Percentiles rank a stretch among this genome's conserved stretches.
phyloP scores from a whole-genome alignment of 2,113 vertebrate species.

The Platysteira castanea region DNA sequence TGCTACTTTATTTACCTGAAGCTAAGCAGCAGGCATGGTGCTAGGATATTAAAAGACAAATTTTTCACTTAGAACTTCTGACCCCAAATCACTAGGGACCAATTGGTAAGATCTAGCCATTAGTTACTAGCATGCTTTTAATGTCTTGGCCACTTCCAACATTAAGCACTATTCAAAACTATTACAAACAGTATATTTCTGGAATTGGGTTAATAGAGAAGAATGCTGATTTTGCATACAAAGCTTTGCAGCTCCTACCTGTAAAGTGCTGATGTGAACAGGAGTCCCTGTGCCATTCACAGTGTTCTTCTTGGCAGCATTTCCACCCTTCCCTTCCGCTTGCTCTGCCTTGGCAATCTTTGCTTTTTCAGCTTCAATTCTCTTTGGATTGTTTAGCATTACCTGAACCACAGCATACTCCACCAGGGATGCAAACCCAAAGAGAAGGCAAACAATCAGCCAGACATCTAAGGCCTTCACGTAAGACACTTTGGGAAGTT shows the following conservation, averaged over 20 bases:
- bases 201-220: neutral
- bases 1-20: conserved; percentile 35
- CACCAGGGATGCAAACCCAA: conserved; percentile 95
- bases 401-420: conserved; percentile 98
- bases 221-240: neutral
- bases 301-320: conserved; percentile 82
- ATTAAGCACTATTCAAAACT: neutral
- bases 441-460: conserved; percentile 98
- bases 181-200: neutral
- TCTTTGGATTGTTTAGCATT: conserved; percentile 95
- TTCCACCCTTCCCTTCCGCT: conserved; percentile 79
- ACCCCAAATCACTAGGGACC: neutral
- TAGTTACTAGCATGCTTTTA: neutral
- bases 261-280: conserved; percentile 93
- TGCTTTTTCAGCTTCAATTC: conserved; percentile 91
- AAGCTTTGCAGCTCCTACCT: conserved; percentile 75
- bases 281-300: conserved; percentile 93
- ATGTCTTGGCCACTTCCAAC: neutral
- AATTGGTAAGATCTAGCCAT: neutral
- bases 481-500: conserved; percentile 97
- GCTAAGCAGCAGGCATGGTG: neutral
- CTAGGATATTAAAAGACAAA: neutral
- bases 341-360: conserved; percentile 91
- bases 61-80: neutral
- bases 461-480: conserved; percentile 98